These are phyloP conservation scores for Brenthis ino DNA, from an alignment of 2,888 invertebrate species.

Conservation along the genomic window DNA sequence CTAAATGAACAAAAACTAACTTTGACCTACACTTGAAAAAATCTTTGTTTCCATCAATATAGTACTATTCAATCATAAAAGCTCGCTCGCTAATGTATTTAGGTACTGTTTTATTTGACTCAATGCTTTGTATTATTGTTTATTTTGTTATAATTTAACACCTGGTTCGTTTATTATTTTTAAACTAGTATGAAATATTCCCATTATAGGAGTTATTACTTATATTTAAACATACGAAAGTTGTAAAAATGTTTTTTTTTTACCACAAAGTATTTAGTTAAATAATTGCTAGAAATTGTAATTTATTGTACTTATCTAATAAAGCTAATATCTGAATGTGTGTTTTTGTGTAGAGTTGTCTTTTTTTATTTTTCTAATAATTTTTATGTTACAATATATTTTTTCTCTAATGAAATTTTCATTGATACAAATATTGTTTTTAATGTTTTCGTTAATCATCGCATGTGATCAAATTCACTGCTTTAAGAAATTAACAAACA, in stretches of 20 bases:
- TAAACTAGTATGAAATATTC: background rate
- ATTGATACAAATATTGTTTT: background rate
- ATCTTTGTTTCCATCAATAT: slow-evolving; percentile 6
- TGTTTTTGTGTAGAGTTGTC: slow-evolving; percentile 50
- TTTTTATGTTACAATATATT: background rate
- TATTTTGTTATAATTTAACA: background rate
- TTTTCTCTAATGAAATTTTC: background rate
- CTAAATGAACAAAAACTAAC: background rate
- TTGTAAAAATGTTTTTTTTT: background rate
- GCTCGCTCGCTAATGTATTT: background rate
- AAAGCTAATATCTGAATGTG: slow-evolving; percentile 46
- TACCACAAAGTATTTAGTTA: slow-evolving; percentile 13
- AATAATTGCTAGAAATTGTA: slow-evolving; percentile 32
- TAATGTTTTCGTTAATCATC: background rate
- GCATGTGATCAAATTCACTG: too few relatives aligned
- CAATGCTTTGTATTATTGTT: slow-evolving; percentile 1
- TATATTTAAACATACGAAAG: background rate
- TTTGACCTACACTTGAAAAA: slow-evolving; percentile 5
- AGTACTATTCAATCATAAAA: background rate
- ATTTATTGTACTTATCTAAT: slow-evolving; percentile 51
- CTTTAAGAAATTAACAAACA: too few relatives aligned
- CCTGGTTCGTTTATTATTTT: background rate
- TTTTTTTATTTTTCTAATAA: slow-evolving; percentile 4
- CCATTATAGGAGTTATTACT: background rate
- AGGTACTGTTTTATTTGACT: background rate